Conservation (phyloP, 1,140 invertebrate species). For the Lamellibrachia luymesi region DNA sequence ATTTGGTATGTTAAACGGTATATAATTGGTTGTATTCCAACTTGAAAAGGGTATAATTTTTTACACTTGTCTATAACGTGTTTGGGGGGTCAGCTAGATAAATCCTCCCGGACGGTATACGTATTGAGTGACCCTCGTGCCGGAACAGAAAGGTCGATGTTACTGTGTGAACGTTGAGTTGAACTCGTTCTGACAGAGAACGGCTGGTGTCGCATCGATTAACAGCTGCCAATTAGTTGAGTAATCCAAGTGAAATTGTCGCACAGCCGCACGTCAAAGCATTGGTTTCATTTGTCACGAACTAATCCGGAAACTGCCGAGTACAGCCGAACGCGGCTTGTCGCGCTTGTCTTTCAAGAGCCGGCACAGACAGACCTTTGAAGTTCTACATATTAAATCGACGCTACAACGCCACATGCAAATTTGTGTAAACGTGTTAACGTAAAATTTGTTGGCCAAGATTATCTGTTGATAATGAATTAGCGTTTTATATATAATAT, state of each 20-base stretch:
- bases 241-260: neutral
- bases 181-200: neutral
- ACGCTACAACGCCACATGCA: neutral
- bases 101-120: too few relatives aligned
- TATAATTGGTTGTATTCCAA: too few relatives aligned
- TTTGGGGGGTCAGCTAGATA: neutral
- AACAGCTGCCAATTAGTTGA: neutral
- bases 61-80: neutral
- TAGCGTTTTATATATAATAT: neutral
- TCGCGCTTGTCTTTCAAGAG: neutral
- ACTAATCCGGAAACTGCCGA: neutral
- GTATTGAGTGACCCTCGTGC: neutral
- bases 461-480: neutral
- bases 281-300: neutral
- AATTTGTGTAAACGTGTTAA: neutral
- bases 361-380: neutral
- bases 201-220: neutral
- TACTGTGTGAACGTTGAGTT: neutral
- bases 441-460: neutral
- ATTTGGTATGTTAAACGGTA: too few relatives aligned
- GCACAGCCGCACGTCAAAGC: neutral
- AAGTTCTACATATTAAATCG: neutral
- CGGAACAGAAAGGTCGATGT: neutral
- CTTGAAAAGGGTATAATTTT: too few relatives aligned
- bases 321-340: neutral